These are phyloP conservation scores for Homalodisca vitripennis DNA, from an alignment of 1,140 invertebrate species.

Conservation along the genomic window DNA sequence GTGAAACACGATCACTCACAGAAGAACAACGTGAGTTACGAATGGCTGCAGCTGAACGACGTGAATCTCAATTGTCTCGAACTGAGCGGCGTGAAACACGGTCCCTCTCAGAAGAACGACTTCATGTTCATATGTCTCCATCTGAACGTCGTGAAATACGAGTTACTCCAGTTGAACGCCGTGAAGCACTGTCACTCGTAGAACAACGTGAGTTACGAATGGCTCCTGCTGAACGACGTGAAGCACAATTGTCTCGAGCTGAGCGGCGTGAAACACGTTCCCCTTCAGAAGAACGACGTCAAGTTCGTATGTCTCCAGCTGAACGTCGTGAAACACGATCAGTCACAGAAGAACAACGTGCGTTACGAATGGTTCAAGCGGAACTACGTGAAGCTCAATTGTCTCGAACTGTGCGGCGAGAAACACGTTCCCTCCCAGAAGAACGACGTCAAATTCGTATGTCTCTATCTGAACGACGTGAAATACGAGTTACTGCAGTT, in stretches of 20 bases:
- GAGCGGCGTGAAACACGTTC: too few species aligned
- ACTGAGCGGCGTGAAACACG: too few species aligned
- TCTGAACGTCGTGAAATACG: not conserved
- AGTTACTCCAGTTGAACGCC: not conserved
- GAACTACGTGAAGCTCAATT: constrained; percentile 2
- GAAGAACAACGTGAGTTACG: too few species aligned
- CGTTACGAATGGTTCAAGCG: not conserved
- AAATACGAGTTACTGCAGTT: not conserved
- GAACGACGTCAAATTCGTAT: constrained; percentile 1
- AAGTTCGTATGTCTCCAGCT: too few species aligned
- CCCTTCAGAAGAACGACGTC: too few species aligned
- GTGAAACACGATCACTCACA: too few species aligned
- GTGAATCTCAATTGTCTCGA: too few species aligned
- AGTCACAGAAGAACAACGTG: not conserved
- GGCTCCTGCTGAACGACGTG: not conserved
- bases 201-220: not conserved
- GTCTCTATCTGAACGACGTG: not conserved
- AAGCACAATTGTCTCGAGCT: too few species aligned
- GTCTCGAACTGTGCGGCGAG: not conserved
- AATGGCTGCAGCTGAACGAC: too few species aligned
- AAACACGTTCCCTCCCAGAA: not conserved
- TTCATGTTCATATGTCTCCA: not conserved
- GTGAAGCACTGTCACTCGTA: not conserved
- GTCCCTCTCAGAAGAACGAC: too few species aligned
- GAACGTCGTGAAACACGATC: constrained; percentile 8